These are phyloP conservation scores for Psammodynastes pulverulentus DNA, from an alignment of 2,113 vertebrate genomes.

Conservation along the genomic window DNA sequence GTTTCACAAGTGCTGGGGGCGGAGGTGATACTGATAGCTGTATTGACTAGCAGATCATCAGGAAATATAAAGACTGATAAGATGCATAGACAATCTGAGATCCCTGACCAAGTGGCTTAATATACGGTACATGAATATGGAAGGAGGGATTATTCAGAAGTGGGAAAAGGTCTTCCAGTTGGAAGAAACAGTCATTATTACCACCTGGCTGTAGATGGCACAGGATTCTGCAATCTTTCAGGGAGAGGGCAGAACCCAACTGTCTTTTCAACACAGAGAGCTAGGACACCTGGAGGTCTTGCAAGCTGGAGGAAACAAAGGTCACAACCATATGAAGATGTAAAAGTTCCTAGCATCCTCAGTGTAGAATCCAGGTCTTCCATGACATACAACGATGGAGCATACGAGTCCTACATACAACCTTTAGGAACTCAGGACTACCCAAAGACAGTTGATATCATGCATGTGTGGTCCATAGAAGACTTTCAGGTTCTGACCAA, in stretches of 20 bases:
- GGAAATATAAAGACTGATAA: not conserved
- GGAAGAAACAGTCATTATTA: slow-evolving; percentile 18
- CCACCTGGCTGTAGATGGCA: not conserved
- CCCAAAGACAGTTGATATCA: slow-evolving; percentile 15
- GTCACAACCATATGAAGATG: slow-evolving; percentile 12
- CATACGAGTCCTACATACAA: not conserved
- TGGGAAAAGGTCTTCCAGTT: not conserved
- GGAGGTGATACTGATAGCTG: not conserved
- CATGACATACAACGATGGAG: slow-evolving; percentile 18
- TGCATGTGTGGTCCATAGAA: slow-evolving; percentile 63
- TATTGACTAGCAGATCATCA: not conserved
- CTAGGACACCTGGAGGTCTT: not conserved
- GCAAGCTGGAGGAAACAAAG: not conserved
- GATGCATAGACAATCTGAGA: not conserved
- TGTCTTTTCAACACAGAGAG: not conserved
- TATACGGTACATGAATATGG: slow-evolving; percentile 4
- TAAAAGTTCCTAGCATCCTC: not conserved
- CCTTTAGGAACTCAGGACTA: not conserved
- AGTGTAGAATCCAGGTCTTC: not conserved
- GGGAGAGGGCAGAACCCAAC: not conserved
- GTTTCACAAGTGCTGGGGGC: not conserved
- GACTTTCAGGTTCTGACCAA: slow-evolving; percentile 63
- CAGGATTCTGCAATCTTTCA: slow-evolving; percentile 5
- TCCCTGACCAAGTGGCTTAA: slow-evolving; percentile 17
- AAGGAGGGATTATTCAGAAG: slow-evolving; percentile 7